phyloP scores from a whole-genome alignment of 2,797 vertebrate genomes.

The Cygnus olor region DNA sequence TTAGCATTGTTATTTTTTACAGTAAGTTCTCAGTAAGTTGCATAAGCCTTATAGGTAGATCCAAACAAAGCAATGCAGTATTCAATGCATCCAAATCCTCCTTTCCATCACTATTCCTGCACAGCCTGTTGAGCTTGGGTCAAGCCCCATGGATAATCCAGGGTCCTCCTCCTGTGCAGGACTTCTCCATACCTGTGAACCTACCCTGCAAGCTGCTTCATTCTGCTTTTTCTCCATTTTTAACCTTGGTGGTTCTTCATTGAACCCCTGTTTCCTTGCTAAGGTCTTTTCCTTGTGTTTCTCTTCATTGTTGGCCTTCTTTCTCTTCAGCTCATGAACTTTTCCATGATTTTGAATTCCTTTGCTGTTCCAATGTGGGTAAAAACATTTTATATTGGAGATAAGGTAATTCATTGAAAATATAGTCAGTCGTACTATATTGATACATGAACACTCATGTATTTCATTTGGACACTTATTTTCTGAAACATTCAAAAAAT shows the following conservation, averaged over 20 bases:
- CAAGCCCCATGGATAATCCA: background rate
- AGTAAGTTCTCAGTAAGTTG: background rate
- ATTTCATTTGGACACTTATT: background rate
- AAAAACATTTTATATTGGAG: background rate
- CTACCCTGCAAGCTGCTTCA: background rate
- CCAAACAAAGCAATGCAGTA: background rate
- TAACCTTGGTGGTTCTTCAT: background rate
- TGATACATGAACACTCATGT: fast-evolving
- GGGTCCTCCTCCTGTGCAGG: background rate
- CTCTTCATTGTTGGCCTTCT: background rate
- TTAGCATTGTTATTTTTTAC: background rate
- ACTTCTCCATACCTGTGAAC: background rate
- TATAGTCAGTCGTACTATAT: background rate
- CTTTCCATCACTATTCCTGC: background rate
- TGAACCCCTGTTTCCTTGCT: background rate
- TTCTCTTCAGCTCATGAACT: background rate
- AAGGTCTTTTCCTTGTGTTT: background rate
- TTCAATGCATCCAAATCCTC: background rate
- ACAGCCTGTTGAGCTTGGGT: background rate
- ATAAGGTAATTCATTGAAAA: background rate
- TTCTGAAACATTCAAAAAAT: background rate
- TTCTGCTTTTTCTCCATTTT: background rate
- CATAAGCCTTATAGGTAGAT: background rate
- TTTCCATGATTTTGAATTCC: background rate
- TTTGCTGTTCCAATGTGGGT: background rate